These are phyloP conservation scores for Melipona quadrifasciata DNA, from an alignment of 1,140 invertebrate genomes.

Conservation along the genomic window DNA sequence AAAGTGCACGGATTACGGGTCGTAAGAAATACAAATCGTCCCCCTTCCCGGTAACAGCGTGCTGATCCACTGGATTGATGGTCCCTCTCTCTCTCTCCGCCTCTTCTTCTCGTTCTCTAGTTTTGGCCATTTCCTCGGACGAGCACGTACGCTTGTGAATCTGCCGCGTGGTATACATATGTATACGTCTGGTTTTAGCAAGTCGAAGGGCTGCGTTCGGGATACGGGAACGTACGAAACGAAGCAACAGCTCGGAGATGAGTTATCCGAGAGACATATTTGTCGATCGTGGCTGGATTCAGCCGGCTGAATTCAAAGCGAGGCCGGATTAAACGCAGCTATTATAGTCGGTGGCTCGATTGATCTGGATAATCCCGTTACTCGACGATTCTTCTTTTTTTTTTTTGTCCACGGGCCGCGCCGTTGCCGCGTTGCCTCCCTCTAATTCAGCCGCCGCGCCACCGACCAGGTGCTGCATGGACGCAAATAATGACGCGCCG, in stretches of 20 bases:
- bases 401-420: not conserved
- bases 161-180: not conserved
- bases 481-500: conserved; percentile 45
- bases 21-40: conserved; percentile 64
- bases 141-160: too few relatives aligned
- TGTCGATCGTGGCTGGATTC: not conserved
- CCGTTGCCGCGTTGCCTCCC: not conserved
- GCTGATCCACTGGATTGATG: conserved; percentile 61
- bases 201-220: not conserved
- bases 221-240: not conserved
- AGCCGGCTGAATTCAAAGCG: conserved; percentile 10
- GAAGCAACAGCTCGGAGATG: not conserved
- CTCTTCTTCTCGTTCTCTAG: not conserved
- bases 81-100: conserved; percentile 17
- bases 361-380: conserved; percentile 28
- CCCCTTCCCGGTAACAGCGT: conserved; percentile 35
- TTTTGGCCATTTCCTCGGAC: too few relatives aligned
- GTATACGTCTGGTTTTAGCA: not conserved
- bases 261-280: conserved; percentile 37
- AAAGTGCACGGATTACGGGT: conserved; percentile 54
- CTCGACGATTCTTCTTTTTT: not conserved
- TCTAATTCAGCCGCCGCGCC: conserved; percentile 7
- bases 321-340: conserved; percentile 22
- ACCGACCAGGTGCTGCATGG: not conserved
- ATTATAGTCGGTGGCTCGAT: conserved; percentile 8